These are phyloP conservation scores for Seira sanloemensis DNA, from an alignment of 2,888 invertebrate species.

Conservation along the genomic window DNA sequence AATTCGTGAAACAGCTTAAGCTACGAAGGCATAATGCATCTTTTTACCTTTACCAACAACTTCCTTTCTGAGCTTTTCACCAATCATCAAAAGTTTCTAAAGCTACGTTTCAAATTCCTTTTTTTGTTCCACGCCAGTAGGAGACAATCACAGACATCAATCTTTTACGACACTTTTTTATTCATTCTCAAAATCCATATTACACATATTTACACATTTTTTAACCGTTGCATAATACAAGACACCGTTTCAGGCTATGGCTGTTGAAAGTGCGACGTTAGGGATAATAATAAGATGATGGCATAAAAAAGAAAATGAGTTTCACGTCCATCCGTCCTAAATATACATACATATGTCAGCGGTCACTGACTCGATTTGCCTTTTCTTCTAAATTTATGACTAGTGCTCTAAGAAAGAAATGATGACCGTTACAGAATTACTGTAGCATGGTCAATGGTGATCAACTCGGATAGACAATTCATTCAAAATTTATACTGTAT, in stretches of 20 bases:
- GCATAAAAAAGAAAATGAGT: no score
- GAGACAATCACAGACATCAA: not conserved
- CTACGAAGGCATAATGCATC: not conserved
- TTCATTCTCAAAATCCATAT: not conserved
- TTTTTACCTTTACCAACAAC: not conserved
- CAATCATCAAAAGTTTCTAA: not conserved
- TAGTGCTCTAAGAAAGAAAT: not conserved
- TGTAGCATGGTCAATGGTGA: not conserved
- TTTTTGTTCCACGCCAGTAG: not conserved
- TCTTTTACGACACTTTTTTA: not conserved
- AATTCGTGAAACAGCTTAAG: not conserved
- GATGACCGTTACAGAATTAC: not conserved
- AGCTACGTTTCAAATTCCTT: not conserved
- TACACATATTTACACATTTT: no score
- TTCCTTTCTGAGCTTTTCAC: not conserved
- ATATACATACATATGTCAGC: no score
- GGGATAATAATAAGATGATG: no score
- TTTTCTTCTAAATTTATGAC: not conserved
- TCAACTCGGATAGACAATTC: not conserved
- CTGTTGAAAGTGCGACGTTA: no score
- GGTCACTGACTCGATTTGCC: no score
- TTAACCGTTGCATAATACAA: no score
- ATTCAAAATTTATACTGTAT: not conserved
- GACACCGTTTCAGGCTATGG: no score
- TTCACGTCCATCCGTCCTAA: no score